Evolutionary conservation across 2,888 invertebrate genomes (phyloP), one percentile per base, ranked within the genome.

Genomic region (Drosophila neotestacea): DNA sequence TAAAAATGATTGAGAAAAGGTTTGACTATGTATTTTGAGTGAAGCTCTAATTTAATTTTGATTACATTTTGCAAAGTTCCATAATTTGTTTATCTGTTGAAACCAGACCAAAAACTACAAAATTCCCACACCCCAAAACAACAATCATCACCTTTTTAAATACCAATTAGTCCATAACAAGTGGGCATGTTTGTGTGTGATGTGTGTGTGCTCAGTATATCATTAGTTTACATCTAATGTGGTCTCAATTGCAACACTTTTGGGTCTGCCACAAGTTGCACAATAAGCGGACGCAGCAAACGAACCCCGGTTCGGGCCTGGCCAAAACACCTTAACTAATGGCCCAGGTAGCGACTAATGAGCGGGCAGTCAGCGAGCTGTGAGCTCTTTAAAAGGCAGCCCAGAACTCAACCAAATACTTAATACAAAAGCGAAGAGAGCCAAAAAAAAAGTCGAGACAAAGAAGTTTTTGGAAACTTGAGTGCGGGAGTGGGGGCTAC

Each of bases 261-360:
- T 46, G 79, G 59, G 64, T 64, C 75, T 76, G 61, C 79, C 79
- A 51, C 70, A 65, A 61, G 76, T 78, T 78, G 80, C 77, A 78
- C 77, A 79, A 78, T 51, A 30, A 79, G 75, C 79, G 79, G 75
- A 76, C 75, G 75, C 75, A 51, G 74, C 64, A 30, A 67, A 36
- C 78, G 47, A 48, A 50, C 46, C 59, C 55, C 63, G 16, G 54
- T 64, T 47, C 58, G 60, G 75, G 63, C 42, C 70, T 80, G 88
- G 88, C 78, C 83, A 68, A 86, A 84, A 80, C 83, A 88, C 84
- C 86, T 86, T 61, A 58, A 47, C 76, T 84, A 86, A 83, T 86
- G 78, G 85, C 75, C 66, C 60, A 36, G n/a, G 27, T 73, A 64
- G 55, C 79, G 62, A 66, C 83, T 88, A 88, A 88, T 82, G 88